phyloP scores from a whole-genome alignment of 1,140 invertebrate genomes.

The Popillia japonica region DNA sequence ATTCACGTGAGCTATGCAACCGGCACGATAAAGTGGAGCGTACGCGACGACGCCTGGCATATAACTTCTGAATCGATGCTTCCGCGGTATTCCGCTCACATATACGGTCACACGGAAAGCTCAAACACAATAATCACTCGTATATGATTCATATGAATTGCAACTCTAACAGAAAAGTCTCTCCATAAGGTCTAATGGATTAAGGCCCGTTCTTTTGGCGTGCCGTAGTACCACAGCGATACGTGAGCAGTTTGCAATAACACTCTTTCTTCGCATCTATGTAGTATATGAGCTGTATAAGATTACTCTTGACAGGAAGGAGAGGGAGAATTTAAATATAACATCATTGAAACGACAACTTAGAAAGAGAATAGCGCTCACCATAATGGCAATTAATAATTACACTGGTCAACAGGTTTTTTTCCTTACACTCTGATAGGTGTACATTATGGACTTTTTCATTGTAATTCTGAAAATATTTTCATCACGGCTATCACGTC shows the following conservation, averaged over 20 bases:
- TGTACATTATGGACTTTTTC: too few relatives aligned
- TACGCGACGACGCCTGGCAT: neutral
- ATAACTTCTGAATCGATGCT: slow-evolving; percentile 14
- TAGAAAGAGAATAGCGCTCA: too few relatives aligned
- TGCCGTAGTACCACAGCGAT: neutral
- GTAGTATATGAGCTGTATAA: too few relatives aligned
- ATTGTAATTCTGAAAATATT: too few relatives aligned
- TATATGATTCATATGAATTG: slow-evolving; percentile 3
- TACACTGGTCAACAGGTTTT: too few relatives aligned
- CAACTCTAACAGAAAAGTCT: slow-evolving; percentile 13
- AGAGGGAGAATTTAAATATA: too few relatives aligned
- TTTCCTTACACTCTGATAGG: too few relatives aligned
- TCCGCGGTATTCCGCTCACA: neutral
- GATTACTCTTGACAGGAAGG: too few relatives aligned
- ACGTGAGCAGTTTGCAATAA: slow-evolving; percentile 34
- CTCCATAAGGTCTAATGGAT: slow-evolving; percentile 23
- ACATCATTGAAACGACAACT: too few relatives aligned
- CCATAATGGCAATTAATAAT: too few relatives aligned
- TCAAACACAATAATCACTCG: slow-evolving; percentile 29
- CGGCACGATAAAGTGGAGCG: neutral
- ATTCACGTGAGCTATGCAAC: slow-evolving; percentile 29
- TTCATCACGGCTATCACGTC: too few relatives aligned
- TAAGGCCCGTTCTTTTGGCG: slow-evolving; percentile 13
- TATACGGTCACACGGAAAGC: neutral
- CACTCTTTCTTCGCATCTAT: neutral